Conservation (phyloP, 2,113 vertebrate genomes). For the Misgurnus anguillicaudatus region DNA sequence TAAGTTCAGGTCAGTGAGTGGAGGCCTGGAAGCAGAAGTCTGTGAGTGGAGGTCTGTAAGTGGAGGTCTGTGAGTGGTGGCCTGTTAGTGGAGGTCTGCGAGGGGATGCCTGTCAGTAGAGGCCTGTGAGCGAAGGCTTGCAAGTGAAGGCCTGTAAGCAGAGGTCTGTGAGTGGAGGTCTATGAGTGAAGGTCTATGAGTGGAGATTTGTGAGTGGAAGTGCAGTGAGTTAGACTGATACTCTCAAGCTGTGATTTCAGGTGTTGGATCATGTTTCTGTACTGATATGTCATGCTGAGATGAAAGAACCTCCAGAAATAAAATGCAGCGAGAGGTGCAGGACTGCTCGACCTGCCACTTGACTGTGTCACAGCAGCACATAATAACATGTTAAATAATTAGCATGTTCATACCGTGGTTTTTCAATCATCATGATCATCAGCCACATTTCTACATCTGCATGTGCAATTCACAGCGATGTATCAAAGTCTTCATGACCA, state of each 20-base stretch:
- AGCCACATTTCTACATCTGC: background rate
- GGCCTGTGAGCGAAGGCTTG: no score
- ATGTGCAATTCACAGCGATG: constrained; percentile 27
- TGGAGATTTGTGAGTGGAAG: no score
- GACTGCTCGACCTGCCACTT: constrained; percentile 27
- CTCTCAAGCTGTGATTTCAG: background rate
- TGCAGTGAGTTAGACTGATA: no score
- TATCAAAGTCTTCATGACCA: constrained; percentile 49
- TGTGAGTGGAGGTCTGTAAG: no score
- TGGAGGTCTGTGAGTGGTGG: no score
- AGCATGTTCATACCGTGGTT: constrained; percentile 2
- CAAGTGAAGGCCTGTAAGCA: no score
- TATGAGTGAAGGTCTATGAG: no score
- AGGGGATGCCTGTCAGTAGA: no score
- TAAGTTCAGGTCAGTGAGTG: no score
- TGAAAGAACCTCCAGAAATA: constrained; percentile 11
- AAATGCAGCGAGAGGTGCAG: constrained; percentile 12
- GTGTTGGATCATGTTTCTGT: background rate
- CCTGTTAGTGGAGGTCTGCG: no score
- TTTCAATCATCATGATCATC: background rate
- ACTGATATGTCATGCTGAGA: background rate
- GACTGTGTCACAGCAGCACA: constrained; percentile 2
- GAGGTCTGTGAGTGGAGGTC: no score
- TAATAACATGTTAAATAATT: constrained; percentile 26
- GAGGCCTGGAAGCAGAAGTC: no score